Evolutionary conservation across 2,888 invertebrate species (phyloP), one percentile per base, ranked within the genome.

Genomic region (Aleiodes leptofemur): DNA sequence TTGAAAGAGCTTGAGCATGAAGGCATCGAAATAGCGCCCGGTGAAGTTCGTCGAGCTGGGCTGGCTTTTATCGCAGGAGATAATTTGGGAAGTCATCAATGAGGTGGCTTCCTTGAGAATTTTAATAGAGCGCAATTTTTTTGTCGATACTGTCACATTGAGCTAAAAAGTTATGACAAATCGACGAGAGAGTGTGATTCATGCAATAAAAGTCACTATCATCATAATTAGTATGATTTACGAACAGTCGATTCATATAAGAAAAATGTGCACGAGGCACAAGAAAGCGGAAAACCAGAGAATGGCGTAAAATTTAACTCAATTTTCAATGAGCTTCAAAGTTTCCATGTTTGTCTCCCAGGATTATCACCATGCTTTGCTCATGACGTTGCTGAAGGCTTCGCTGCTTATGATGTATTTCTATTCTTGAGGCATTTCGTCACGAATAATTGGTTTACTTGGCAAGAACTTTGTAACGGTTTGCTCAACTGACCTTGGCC

Each of bases 351-450:
- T 55, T 79, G 78, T 69, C 70, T 66, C 31, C 74, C 76, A 4
- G 84, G 84, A 7, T 74, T 84, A 55, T 83, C 82, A 38, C 84
- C 86, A 8, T 85, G 84, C 72, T 61, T 85, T 14, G 81, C 77
- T 0, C 85, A 85, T 72, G 84, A 84, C 72, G 43, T 83, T 7
- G 81, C 81, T 48, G 82, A 84, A 78, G 80, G 84, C 9, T 69
- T 83, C 23, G 72, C 81, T 14, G 74, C 76, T n/a, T 79, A 77
- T 55, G 84, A 83, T 72, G 57, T 83, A 51, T 76, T 76, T 73
- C 51, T 81, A 23, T 75, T 57, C 9, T 29, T 82, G 9, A 76
- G 80, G 31, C 56, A 80, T 71, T 78, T 82, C 50, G 64, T 23
- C 23, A 2, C 23, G 23, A 14, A 31, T 11, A 61, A 71, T 50